Base-by-base conservation (phyloP, 2,888 invertebrate genomes). In the Lithosia quadra region DNA sequence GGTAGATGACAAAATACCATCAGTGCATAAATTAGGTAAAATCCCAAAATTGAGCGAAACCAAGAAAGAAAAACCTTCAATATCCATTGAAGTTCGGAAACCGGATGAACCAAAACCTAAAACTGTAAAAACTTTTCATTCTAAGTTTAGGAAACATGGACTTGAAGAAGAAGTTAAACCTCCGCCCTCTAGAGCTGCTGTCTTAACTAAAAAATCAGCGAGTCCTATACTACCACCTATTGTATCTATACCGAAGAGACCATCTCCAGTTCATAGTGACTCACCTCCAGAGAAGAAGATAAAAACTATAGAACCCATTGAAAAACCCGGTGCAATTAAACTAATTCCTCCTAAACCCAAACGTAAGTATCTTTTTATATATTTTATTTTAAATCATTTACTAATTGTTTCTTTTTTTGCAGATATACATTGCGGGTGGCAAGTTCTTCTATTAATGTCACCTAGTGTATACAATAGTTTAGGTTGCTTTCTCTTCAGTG, bases 101-200 rank as follows among this genome's bases (percentile, higher is more conserved):
- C 96, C 95, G 72, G 96, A 96, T 77, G 96, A 96, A 65, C 95
- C 96, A 15, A 96, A 98, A 83, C 97, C 98, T 7, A 98, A 98
- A 92, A 99, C 99, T 55, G 99, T 98, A 0, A 99, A 99, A 96
- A 97, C 98, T 21, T 98, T 97, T 88, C 97, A 98, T 91, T 98
- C 98, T 0, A 98, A 98, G 92, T 98, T 99, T 95, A 96, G 99
- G 78, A 98, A 98, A 63, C 98, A 98, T 83, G 99, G 98, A 53
- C 91, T 99, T 66, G 98, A 98, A 86, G 98, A 98, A 89, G 98
- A 98, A 92, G 96, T 97, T 0, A 97, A 97, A 84, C 98, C 98
- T n/a, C 98, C 98, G 18, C 97, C 97, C 2, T 97, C 98, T 4
- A 95, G 97, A 68, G 96, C 96, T 64, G 94, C 96, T 0, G 89